A percentile compares a stretch with the other conserved stretches of the same genome.
phyloP scores from a whole-genome alignment of 2,888 invertebrate genomes.

The Cephonodes hylas region DNA sequence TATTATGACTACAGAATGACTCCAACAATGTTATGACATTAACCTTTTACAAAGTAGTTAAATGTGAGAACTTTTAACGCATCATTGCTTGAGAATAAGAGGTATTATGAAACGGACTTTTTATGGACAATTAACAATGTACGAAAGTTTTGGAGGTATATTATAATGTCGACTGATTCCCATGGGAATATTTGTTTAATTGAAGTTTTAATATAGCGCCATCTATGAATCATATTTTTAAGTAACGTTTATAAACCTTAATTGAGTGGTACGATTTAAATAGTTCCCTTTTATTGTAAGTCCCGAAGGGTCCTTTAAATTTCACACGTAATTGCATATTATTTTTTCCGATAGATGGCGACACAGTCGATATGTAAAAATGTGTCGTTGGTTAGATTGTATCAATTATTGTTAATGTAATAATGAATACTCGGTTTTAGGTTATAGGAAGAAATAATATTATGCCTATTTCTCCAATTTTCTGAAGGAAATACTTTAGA shows the following conservation, averaged over 20 bases:
- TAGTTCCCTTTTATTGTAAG: neutral
- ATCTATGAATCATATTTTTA: neutral
- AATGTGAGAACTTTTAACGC: constrained; percentile 43
- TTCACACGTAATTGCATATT: too few species aligned
- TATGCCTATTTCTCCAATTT: too few species aligned
- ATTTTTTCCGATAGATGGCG: neutral
- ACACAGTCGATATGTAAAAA: neutral
- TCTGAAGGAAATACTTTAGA: too few species aligned
- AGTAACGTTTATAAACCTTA: neutral
- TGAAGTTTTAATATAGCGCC: neutral
- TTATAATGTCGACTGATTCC: neutral
- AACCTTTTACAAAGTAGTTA: constrained; percentile 19
- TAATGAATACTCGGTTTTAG: too few species aligned
- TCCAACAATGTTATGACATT: neutral
- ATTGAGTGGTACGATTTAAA: neutral
- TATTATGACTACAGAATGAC: neutral
- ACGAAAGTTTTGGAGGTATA: neutral
- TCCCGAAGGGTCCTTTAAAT: too few species aligned
- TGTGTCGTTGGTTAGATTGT: too few species aligned
- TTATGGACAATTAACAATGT: constrained; percentile 17
- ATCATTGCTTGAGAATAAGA: constrained; percentile 47
- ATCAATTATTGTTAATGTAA: too few species aligned
- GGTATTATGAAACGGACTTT: constrained; percentile 11
- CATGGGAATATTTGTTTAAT: neutral
- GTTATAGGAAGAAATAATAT: too few species aligned